These are phyloP conservation scores for Criorhina ranunculi DNA, from an alignment of 2,888 invertebrate genomes.

Conservation along the genomic window DNA sequence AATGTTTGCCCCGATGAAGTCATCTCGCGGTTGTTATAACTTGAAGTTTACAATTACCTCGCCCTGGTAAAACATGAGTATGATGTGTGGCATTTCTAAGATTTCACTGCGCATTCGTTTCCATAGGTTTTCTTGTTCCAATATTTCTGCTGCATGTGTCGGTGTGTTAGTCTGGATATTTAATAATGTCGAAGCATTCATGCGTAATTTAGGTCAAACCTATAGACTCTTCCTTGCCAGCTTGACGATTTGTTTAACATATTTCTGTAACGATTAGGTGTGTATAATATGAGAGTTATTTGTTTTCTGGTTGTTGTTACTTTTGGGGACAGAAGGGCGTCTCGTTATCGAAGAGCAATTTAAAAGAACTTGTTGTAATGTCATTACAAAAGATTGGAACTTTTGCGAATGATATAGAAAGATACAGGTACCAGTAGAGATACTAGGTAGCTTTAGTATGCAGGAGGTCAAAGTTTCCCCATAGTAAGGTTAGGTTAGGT, in stretches of 20 bases:
- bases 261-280: conserved; percentile 3
- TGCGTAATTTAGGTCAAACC: conserved; percentile 62
- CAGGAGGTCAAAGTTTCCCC: too few relatives aligned
- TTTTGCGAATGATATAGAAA: neutral
- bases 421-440: too few relatives aligned
- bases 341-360: neutral
- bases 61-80: conserved; percentile 14
- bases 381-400: neutral
- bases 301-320: neutral
- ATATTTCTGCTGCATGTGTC: neutral
- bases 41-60: conserved; percentile 11
- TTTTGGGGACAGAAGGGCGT: neutral
- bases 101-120: conserved; percentile 53
- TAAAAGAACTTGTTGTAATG: neutral
- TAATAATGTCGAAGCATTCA: conserved; percentile 35
- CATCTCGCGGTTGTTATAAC: conserved; percentile 6
- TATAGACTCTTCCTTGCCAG: conserved; percentile 41
- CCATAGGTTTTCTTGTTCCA: conserved; percentile 21
- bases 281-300: conserved; percentile 23
- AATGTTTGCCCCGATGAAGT: conserved; percentile 9
- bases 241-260: conserved; percentile 34
- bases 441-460: too few relatives aligned
- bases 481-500: too few relatives aligned
- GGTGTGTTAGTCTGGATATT: neutral
- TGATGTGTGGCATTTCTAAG: conserved; percentile 56